A percentile compares a stretch with the other conserved stretches of the same genome.
phyloP scores from a whole-genome alignment of 2,113 vertebrate species.

The Datnioides undecimradiatus region DNA sequence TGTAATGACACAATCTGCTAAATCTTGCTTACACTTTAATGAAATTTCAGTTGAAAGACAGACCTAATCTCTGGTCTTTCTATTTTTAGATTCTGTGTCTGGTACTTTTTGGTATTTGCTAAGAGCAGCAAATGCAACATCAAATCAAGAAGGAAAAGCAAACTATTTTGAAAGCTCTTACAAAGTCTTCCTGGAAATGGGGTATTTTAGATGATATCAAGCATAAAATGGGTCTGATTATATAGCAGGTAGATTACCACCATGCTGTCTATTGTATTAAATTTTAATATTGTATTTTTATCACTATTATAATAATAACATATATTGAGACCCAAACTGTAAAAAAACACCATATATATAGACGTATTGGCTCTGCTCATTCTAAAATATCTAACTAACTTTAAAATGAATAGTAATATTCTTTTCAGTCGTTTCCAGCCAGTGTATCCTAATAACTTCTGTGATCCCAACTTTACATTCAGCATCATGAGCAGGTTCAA shows the following conservation, averaged over 20 bases:
- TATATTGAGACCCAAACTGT: too few relatives aligned
- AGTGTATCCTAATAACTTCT: too few relatives aligned
- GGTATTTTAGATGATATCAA: not conserved
- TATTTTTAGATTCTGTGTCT: constrained; percentile 1
- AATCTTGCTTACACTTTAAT: constrained; percentile 41
- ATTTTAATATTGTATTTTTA: too few relatives aligned
- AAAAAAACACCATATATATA: too few relatives aligned
- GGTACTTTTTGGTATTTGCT: constrained; percentile 15
- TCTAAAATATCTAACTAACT: too few relatives aligned
- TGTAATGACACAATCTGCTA: constrained; percentile 44
- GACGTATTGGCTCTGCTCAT: too few relatives aligned
- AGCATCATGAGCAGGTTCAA: too few relatives aligned
- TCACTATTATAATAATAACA: too few relatives aligned
- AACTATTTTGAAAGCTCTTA: constrained; percentile 3
- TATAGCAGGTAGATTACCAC: too few relatives aligned
- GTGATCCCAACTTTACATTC: too few relatives aligned
- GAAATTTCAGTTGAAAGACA: constrained; percentile 30
- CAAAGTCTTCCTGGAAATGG: not conserved
- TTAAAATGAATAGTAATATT: too few relatives aligned
- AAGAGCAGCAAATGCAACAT: not conserved
- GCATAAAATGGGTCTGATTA: not conserved
- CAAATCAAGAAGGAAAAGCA: not conserved
- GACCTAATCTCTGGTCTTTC: constrained; percentile 32
- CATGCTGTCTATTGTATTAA: not conserved
- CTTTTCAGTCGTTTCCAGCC: too few relatives aligned